Base-by-base conservation (phyloP, 2,888 invertebrate species). In the Daptonema setosum region DNA sequence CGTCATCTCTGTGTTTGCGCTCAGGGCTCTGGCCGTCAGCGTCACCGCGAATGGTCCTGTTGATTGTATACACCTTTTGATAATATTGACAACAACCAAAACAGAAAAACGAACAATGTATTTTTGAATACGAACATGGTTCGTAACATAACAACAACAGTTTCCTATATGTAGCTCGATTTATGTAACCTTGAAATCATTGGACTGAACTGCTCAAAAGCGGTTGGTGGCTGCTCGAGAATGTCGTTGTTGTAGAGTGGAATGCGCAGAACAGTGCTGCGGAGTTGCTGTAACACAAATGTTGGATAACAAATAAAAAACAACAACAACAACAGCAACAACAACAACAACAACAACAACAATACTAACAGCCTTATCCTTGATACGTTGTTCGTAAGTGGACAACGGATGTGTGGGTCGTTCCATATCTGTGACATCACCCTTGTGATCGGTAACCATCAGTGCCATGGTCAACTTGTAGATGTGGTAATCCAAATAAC, bases 401-500 rank as follows among this genome's bases (percentile, higher is more conserved):
- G 28, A 26, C 28, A 57, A 28, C n/a, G 48, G 48, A 25, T 57
- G 57, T 2, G 20, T 48, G 25, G 11, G 28, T 14, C 30, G 22
- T 3, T 43, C 22, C 8, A 2, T 14, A 17, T 29, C 35, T n/a
- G n/a, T n/a, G n/a, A n/a, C n/a, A n/a, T n/a, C n/a, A n/a, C 2
- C 20, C 2, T 28, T 29, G 3, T 48, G 43, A 22, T 53, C 47
- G 8, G 41, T 3, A 2, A 41, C 30, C 1, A 26, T 2, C 26
- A 54, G 3, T 8, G 50, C 43, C 17, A n/a, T 2, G 17, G 26
- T 48, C 22, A 57, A 28, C 26, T 57, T 57, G 52, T 48, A 54
- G 26, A 57, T 2, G n/a, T 57, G 54, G 24, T 57, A 57, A 28
- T 56, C 56, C 20, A 56, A n/a, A 30, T 30, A 56, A 28, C 28